Evolutionary conservation across 1,140 invertebrate species (phyloP), one percentile per base, ranked within the genome.

Genomic region (Drosophila takahashii): DNA sequence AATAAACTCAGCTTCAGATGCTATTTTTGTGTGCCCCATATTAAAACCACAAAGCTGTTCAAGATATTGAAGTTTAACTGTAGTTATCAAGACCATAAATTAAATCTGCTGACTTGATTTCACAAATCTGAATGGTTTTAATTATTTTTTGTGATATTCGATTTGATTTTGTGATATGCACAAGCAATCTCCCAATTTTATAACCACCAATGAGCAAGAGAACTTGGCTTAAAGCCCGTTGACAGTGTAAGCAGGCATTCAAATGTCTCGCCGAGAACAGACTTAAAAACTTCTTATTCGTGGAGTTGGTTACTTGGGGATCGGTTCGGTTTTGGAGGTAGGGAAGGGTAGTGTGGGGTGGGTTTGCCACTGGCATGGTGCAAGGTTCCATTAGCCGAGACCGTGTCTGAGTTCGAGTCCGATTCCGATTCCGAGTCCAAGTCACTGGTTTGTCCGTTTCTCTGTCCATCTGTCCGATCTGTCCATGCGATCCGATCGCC

Each of bases 371-470:
- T 56, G 75, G 58, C 57, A 60, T 66, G 70, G 51, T 84, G 84
- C 71, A 87, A 89, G 84, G 79, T 79, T 87, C 70, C 78, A 83
- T 83, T 89, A 74, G 74, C 78, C 71, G 71, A 60, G 57, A 78
- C 72, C 62, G 58, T 72, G 77, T 69, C 34, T 54, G 73, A 6
- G 58, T 27, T 29, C 13, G 15, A 36, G 41, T 59, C n/a, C 26
- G 62, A 60, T 59, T 59, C n/a, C 26, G 62, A 60, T 59, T 67
- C 59, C 44, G 34, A 66, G 57, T 37, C 34, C 41, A 48, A 60
- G 32, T 39, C 44, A 56, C 9, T 41, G 26, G 4, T 34, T 45
- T 15, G 32, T 34, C 53, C n/a, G 29, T 34, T 45, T 15, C 26
- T 34, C 53, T 11, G 29, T 62, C 36, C 22, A 1, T 22, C 52